These are phyloP conservation scores for Enteromius radiatus DNA, from an alignment of 2,797 vertebrate genomes.

Conservation along the genomic window DNA sequence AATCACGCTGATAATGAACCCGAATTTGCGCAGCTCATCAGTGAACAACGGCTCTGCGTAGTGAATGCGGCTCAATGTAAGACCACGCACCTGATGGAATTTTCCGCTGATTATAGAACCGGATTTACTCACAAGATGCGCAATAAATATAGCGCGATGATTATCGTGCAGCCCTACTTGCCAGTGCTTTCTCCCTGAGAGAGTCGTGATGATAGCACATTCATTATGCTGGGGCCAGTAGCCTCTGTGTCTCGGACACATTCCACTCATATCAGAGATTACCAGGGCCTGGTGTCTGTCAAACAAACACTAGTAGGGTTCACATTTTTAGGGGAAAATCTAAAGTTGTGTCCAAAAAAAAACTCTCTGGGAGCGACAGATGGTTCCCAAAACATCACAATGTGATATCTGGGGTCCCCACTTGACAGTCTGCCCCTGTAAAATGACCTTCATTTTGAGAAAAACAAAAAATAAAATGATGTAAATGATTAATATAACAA, in stretches of 20 bases:
- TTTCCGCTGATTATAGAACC: no score
- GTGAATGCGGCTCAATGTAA: no score
- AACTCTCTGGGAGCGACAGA: slow-evolving; percentile 2
- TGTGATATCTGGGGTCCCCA: background rate
- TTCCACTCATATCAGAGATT: slow-evolving; percentile 53
- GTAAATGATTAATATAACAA: background rate
- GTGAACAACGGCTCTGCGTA: no score
- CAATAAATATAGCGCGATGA: no score
- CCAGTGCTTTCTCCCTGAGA: background rate
- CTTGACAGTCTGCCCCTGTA: background rate
- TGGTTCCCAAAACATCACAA: slow-evolving; percentile 19
- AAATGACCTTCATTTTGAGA: background rate
- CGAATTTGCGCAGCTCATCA: no score
- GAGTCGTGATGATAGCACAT: slow-evolving; percentile 21
- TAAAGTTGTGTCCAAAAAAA: slow-evolving; percentile 24
- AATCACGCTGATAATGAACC: no score
- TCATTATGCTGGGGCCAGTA: slow-evolving; percentile 16
- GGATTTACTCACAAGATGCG: no score
- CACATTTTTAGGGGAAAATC: slow-evolving; percentile 1
- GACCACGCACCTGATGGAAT: no score
- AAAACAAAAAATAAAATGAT: background rate
- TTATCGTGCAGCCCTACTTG: no score
- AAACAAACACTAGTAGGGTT: slow-evolving; percentile 22
- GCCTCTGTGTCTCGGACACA: slow-evolving; percentile 39
- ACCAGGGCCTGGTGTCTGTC: slow-evolving; percentile 32